Evolutionary conservation across 2,113 vertebrate species (phyloP).

Genomic region (Oriolus oriolus): DNA sequence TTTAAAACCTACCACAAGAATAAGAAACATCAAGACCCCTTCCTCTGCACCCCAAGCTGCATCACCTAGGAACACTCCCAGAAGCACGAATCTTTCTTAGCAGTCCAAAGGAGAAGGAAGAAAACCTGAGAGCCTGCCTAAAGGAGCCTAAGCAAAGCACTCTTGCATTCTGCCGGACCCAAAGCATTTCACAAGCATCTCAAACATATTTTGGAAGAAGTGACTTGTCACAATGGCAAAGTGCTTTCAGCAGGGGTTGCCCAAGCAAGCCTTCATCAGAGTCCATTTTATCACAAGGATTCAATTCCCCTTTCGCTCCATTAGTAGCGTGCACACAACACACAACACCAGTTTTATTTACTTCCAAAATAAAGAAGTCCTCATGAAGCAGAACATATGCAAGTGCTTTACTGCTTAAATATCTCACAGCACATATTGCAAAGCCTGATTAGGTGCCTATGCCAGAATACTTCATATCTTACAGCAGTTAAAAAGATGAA

Average conservation of each 20-base stretch:
- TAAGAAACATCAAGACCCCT: not conserved
- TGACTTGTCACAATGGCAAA: not conserved
- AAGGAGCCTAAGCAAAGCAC: not conserved
- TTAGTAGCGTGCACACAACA: fast-evolving
- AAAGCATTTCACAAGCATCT: not conserved
- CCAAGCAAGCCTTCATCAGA: not conserved
- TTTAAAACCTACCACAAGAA: not conserved
- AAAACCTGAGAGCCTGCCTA: fast-evolving
- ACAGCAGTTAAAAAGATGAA: not conserved
- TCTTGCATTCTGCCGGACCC: not conserved
- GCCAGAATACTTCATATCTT: not conserved
- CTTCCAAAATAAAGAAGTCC: not conserved
- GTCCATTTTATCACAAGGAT: not conserved
- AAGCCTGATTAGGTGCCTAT: not conserved
- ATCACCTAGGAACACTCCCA: not conserved
- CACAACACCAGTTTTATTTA: not conserved
- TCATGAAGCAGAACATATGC: not conserved
- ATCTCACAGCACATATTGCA: not conserved
- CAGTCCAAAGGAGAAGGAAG: fast-evolving
- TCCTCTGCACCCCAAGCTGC: not conserved
- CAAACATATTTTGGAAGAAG: not conserved
- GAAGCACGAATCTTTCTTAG: not conserved
- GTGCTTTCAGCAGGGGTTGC: not conserved
- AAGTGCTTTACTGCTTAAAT: not conserved
- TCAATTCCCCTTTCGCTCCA: not conserved